These are phyloP conservation scores for Druceiella hillmani DNA, from an alignment of 2,888 invertebrate species.

Conservation along the genomic window DNA sequence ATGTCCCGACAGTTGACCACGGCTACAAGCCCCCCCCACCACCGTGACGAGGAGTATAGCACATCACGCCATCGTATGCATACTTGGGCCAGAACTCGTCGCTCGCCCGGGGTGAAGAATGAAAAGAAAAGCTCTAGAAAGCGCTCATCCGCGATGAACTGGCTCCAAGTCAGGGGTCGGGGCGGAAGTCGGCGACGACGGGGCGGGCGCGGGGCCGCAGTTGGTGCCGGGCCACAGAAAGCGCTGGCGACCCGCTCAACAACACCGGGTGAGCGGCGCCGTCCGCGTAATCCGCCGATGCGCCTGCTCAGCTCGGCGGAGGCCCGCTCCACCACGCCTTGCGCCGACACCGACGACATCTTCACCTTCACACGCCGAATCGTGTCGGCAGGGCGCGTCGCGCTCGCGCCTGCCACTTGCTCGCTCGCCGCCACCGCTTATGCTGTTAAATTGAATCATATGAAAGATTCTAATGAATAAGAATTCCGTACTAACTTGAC, in stretches of 20 bases:
- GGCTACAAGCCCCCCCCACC: slow-evolving; percentile 83
- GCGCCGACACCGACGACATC: slow-evolving; percentile 82
- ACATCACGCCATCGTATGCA: slow-evolving; percentile 86
- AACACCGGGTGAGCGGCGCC: slow-evolving; percentile 59
- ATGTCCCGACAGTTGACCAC: slow-evolving; percentile 82
- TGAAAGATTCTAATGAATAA: no score
- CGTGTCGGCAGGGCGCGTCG: slow-evolving; percentile 40
- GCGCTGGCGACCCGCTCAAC: slow-evolving; percentile 87
- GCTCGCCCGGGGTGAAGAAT: slow-evolving; percentile 73
- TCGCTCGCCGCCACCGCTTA: slow-evolving; percentile 40
- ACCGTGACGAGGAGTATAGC: slow-evolving; percentile 79
- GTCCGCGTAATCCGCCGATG: slow-evolving; percentile 76
- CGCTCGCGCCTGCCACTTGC: slow-evolving; percentile 33
- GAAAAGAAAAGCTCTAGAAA: slow-evolving; percentile 82
- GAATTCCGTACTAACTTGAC: no score
- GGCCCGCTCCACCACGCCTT: slow-evolving; percentile 87
- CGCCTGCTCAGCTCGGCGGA: slow-evolving; percentile 86
- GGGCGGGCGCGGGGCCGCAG: slow-evolving; percentile 35
- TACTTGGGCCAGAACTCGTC: slow-evolving; percentile 75
- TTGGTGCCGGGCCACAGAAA: slow-evolving; percentile 65
- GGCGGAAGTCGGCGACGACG: slow-evolving; percentile 35
- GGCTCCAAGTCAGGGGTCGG: slow-evolving; percentile 27
- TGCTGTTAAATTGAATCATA: no score
- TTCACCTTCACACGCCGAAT: slow-evolving; percentile 48
- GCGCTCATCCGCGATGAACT: slow-evolving; percentile 73